Base-by-base conservation (phyloP, 2,113 vertebrate species). In the Isichthys henryi region DNA sequence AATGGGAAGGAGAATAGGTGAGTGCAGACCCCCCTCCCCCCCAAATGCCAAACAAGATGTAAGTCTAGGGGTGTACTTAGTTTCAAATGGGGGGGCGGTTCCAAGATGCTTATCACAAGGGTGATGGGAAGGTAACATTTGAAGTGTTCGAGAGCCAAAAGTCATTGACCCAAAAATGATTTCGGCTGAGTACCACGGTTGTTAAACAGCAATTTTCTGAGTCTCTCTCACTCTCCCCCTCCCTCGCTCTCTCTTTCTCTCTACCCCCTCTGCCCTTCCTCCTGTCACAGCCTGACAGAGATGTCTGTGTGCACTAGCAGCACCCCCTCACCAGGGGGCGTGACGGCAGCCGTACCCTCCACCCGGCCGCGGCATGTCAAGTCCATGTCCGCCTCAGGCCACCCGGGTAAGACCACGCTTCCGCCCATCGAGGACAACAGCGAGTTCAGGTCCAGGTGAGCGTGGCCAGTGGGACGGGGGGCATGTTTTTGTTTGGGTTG, bases 1-100 rank as follows among this genome's bases (percentile, higher is more conserved):
- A 99, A 99, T 0, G 98, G 98, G 53, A 99, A 98, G 93, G 98
- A 99, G 93, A 99, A 97, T 97, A 99, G 98, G 98, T 99, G 94
- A 62, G 35, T 45, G 9, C 50, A 2, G 5, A 23, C 48, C 17
- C n/a, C 62, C 56, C 11, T 21, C 53, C 53, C 53, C 53, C 17
- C 53, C 15, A 15, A 45, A 74, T 35, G 3, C 21, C 56, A 74
- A 27, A 35, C 27, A 31, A 15, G 27, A 35, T 4, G 27, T 31
- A 31, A 31, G 66, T 52, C n/a, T 31, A 49, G 21, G 5, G 84
- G 10, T 9, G 49, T 82, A 39, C 35, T 43, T n/a, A 66, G 62
- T 27, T 66, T 66, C 7, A 27, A 27, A 3, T 1, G 84, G 10
- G 45, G 62, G n/a, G 52, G 52, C 1, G 1, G 52, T 15, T 15